Evolutionary conservation across 2,797 vertebrate species (phyloP).

Genomic region (Anisognathus igniventris): DNA sequence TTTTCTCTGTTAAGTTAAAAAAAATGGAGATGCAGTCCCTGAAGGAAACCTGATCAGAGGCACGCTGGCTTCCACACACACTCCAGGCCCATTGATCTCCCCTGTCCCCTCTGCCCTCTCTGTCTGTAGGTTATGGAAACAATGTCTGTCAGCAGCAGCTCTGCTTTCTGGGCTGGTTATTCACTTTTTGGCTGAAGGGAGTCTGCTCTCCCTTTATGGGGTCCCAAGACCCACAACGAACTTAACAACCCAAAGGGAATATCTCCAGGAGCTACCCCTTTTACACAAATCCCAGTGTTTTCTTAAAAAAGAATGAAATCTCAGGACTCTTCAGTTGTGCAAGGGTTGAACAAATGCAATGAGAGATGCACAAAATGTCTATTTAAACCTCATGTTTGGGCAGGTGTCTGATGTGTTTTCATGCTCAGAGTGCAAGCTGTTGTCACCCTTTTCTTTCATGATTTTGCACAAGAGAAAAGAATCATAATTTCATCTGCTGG

Average conservation of each 20-base stretch:
- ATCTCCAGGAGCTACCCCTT: not conserved
- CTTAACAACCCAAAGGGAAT: not conserved
- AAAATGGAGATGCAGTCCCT: not conserved
- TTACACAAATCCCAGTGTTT: not conserved
- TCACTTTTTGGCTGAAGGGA: conserved; percentile 1
- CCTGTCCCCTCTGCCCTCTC: conserved; percentile 22
- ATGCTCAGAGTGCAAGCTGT: not conserved
- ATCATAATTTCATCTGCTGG: not conserved
- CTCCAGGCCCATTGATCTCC: conserved; percentile 39
- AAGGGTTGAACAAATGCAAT: not conserved
- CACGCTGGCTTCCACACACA: not conserved
- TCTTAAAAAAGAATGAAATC: not conserved
- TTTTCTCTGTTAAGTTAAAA: not conserved
- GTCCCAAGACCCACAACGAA: not conserved
- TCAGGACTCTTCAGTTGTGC: not conserved
- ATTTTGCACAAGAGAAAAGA: not conserved
- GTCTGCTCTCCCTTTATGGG: not conserved
- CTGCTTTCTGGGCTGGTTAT: conserved; percentile 28
- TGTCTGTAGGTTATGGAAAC: conserved; percentile 43
- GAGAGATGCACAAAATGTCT: not conserved
- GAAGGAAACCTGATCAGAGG: conserved; percentile 55
- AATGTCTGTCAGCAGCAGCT: conserved; percentile 52
- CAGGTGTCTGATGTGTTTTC: not conserved
- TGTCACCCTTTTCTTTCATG: not conserved
- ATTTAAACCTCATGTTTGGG: not conserved